phyloP scores from a whole-genome alignment of 1,140 invertebrate genomes.

The Lordiphosa stackelbergi region DNA sequence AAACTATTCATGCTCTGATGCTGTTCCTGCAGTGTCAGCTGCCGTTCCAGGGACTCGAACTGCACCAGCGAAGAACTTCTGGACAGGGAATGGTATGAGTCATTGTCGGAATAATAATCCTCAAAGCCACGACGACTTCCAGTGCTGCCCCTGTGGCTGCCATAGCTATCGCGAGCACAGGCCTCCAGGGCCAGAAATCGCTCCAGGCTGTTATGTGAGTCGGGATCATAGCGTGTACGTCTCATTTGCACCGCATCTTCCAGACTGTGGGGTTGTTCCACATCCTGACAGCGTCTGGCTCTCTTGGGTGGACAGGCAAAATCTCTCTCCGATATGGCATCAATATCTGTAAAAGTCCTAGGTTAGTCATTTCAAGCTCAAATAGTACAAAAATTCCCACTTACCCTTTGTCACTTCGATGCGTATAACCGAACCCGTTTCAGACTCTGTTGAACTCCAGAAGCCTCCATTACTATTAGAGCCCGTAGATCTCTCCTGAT shows the following conservation, averaged over 20 bases:
- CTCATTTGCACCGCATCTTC: constrained; percentile 63
- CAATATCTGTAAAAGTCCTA: constrained; percentile 76
- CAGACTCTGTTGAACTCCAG: constrained; percentile 81
- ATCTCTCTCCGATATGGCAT: constrained; percentile 85
- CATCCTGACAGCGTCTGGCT: constrained; percentile 80
- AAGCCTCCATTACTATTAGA: constrained; percentile 72
- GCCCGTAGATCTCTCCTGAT: constrained; percentile 26
- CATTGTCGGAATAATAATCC: constrained; percentile 78
- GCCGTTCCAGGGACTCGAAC: constrained; percentile 84
- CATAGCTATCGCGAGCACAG: constrained; percentile 48
- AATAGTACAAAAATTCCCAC: background rate
- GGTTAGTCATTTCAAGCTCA: background rate
- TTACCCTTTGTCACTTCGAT: constrained; percentile 77
- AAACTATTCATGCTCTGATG: constrained; percentile 57
- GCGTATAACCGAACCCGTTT: constrained; percentile 80
- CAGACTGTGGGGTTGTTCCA: constrained; percentile 22
- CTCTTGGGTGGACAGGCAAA: constrained; percentile 87
- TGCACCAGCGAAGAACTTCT: constrained; percentile 87
- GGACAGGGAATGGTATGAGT: constrained; percentile 79
- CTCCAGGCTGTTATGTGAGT: constrained; percentile 55
- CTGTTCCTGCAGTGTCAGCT: constrained; percentile 66
- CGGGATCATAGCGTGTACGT: constrained; percentile 40
- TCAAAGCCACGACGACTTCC: constrained; percentile 68
- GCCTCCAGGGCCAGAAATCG: constrained; percentile 54
- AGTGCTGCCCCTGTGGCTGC: constrained; percentile 52